Percentiles rank a stretch among this genome's conserved stretches.
These are phyloP conservation scores for Protobothrops mucrosquamatus DNA, from an alignment of 2,113 vertebrate genomes.

Conservation along the genomic window DNA sequence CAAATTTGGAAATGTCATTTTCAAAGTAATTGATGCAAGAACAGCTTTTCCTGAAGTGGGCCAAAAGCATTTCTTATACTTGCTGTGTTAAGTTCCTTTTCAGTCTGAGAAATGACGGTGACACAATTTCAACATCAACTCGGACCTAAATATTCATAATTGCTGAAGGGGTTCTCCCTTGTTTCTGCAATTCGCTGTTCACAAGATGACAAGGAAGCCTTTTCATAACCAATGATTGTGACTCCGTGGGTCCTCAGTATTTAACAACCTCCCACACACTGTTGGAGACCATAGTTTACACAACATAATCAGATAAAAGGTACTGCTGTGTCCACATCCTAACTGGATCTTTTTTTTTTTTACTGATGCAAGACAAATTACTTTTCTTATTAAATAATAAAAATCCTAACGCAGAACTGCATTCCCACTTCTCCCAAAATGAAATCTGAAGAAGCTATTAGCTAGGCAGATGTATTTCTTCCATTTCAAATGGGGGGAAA, in stretches of 20 bases:
- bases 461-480: neutral
- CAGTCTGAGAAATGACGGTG: neutral
- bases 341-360: neutral
- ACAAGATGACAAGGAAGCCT: neutral
- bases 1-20: neutral
- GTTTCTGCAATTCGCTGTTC: neutral
- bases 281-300: neutral
- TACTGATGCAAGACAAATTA: slow-evolving; percentile 8
- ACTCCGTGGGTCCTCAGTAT: too few species aligned
- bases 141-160: neutral
- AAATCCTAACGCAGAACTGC: neutral
- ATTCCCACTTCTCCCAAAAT: neutral
- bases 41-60: neutral
- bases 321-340: neutral
- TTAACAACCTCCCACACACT: neutral
- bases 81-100: neutral
- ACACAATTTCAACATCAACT: neutral
- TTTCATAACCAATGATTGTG: neutral
- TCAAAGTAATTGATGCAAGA: neutral
- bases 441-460: neutral
- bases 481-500: neutral
- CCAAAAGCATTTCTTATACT: neutral
- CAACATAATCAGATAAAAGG: neutral
- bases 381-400: slow-evolving; percentile 1
- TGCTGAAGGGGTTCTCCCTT: neutral